These are phyloP conservation scores for Eupithecia subumbrata DNA, from an alignment of 2,888 invertebrate species.

Conservation along the genomic window DNA sequence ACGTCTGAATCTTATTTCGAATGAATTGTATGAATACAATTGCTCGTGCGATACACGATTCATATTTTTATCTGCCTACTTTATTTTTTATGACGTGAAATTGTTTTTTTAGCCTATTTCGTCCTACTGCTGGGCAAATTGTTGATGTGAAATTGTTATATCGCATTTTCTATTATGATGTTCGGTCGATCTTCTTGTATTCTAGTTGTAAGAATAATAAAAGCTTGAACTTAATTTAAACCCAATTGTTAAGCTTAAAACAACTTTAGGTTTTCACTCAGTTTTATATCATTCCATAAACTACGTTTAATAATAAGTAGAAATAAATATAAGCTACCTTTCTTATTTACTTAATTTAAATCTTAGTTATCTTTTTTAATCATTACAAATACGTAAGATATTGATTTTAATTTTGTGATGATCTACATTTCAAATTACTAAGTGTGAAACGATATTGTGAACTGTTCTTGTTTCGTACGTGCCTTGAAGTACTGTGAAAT, in stretches of 20 bases:
- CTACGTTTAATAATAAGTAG: neutral
- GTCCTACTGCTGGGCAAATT: too few species aligned
- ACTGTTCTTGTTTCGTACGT: neutral
- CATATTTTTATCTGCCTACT: neutral
- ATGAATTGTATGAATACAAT: neutral
- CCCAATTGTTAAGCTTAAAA: neutral
- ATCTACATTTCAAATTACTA: neutral
- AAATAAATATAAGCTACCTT: neutral
- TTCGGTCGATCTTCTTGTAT: too few species aligned
- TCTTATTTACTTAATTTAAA: neutral
- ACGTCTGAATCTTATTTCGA: neutral
- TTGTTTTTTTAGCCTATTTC: too few species aligned
- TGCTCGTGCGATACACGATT: neutral
- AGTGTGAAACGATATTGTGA: neutral
- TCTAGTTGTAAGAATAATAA: neutral
- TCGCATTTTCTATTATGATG: too few species aligned
- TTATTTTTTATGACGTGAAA: neutral
- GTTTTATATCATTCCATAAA: slow-evolving; percentile 1
- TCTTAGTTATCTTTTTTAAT: neutral
- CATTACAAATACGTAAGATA: neutral
- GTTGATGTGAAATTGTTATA: neutral
- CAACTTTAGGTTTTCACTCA: neutral
- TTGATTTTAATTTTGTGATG: neutral
- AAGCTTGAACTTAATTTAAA: neutral
- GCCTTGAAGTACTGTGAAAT: slow-evolving; percentile 1